Base-by-base conservation (phyloP, 2,797 vertebrate species). In the Bovichtus variegatus region DNA sequence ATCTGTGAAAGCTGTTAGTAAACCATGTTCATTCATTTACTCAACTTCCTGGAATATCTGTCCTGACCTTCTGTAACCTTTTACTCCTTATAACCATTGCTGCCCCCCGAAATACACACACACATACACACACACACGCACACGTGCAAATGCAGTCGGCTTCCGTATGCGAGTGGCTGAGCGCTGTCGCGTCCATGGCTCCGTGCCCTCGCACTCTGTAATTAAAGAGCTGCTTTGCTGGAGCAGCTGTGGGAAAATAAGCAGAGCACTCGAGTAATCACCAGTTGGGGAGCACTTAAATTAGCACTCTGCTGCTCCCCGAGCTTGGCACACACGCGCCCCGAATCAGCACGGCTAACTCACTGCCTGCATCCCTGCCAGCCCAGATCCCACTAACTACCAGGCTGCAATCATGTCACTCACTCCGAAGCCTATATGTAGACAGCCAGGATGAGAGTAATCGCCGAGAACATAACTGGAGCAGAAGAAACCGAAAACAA, bases 201-300 rank as follows among this genome's bases (percentile, higher is more conserved):
- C 71, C 5, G 46, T 87, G 92, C 90, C 88, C 88, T 84, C 68
- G 53, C 81, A 78, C 85, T 90, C 77, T 91, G 90, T 94, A 95
- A 96, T 96, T 94, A 95, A 94, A 95, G 92, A 90, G 87, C 92
- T 92, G 92, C 88, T 90, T 91, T 91, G 85, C 90, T 87, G 90
- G 81, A 92, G 91, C 94, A 95, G 94, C 94, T 93, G 93, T 91
- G 92, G 93, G 94, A 94, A 93, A 92, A 93, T 90, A 92, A 92
- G 92, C 89, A 91, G 88, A 91, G 91, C 74, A 85, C 90, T 93
- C 68, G 72, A 89, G 87, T 95, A 96, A 96, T 95, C 92, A 96
- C 92, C 90, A 93, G 94, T 95, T 93, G 87, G 91, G 93, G 94
- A 94, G 90, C 88, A 91, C 93, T 96, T 95, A 95, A 95, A 95